Evolutionary conservation across 2,888 invertebrate genomes (phyloP).

Genomic region (Euclidia mi): DNA sequence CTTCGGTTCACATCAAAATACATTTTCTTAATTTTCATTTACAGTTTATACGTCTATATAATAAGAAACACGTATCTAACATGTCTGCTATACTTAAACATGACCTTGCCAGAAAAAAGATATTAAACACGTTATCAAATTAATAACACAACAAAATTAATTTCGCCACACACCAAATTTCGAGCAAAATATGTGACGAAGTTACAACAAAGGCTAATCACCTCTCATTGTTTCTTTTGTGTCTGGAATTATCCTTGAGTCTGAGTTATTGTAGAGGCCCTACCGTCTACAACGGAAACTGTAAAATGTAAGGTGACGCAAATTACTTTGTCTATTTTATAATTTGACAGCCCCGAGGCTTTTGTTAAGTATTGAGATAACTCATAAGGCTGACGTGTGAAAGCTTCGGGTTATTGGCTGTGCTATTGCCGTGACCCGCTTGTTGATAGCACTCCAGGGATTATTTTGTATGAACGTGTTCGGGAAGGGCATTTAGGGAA

Average conservation of each 20-base stretch:
- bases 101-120: background rate
- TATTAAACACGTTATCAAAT: background rate
- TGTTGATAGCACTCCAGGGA: slow-evolving; percentile 21
- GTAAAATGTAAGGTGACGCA: slow-evolving; percentile 72
- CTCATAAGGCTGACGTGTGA: slow-evolving; percentile 44
- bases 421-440: slow-evolving; percentile 24
- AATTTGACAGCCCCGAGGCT: slow-evolving; percentile 59
- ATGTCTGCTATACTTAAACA: background rate
- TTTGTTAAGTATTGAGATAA: slow-evolving; percentile 58
- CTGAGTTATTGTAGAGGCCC: slow-evolving; percentile 38
- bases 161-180: slow-evolving; percentile 31
- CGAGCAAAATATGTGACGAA: slow-evolving; percentile 48
- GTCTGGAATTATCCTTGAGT: slow-evolving; percentile 38
- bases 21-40: too few species aligned
- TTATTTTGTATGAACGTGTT: background rate
- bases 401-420: slow-evolving; percentile 35
- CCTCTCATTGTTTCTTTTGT: slow-evolving; percentile 40
- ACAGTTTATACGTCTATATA: too few species aligned
- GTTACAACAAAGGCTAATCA: slow-evolving; percentile 51
- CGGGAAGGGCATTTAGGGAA: too few species aligned
- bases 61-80: background rate
- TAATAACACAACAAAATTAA: slow-evolving; percentile 5
- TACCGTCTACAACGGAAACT: slow-evolving; percentile 59
- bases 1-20: too few species aligned
- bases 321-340: slow-evolving; percentile 73